Conservation (phyloP, 2,888 invertebrate species). For the Dendrolimus houi region DNA sequence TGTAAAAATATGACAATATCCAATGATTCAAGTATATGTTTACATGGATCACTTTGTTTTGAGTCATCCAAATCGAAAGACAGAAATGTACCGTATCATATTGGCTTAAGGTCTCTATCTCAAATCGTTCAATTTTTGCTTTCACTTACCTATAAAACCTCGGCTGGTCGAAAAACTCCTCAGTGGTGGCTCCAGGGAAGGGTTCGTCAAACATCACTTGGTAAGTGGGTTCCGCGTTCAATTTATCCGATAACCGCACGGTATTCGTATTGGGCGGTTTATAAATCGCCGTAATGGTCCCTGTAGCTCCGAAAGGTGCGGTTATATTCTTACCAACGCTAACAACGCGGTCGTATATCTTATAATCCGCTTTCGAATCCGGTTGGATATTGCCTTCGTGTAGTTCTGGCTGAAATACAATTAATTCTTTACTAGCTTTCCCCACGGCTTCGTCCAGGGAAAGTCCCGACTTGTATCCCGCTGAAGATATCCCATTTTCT, state of each 20-base stretch:
- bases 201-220: constrained; percentile 89
- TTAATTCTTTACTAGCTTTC: no score
- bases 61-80: no score
- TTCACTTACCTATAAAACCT: constrained; percentile 49
- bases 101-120: no score
- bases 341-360: constrained; percentile 90
- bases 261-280: constrained; percentile 48
- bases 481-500: no score
- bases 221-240: constrained; percentile 77
- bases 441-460: no score
- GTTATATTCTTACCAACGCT: constrained; percentile 83
- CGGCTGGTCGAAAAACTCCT: constrained; percentile 42
- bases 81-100: no score
- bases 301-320: constrained; percentile 88
- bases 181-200: constrained; percentile 79
- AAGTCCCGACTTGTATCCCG: no score
- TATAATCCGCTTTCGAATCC: constrained; percentile 80
- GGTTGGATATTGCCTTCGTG: constrained; percentile 78
- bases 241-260: constrained; percentile 67
- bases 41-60: no score
- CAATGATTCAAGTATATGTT: no score
- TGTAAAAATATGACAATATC: no score
- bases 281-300: constrained; percentile 87
- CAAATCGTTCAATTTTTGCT: no score
- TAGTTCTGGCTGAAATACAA: constrained; percentile 47